These are phyloP conservation scores for Caenorhabditis uteleia DNA, from an alignment of 2,888 invertebrate species.

Conservation along the genomic window DNA sequence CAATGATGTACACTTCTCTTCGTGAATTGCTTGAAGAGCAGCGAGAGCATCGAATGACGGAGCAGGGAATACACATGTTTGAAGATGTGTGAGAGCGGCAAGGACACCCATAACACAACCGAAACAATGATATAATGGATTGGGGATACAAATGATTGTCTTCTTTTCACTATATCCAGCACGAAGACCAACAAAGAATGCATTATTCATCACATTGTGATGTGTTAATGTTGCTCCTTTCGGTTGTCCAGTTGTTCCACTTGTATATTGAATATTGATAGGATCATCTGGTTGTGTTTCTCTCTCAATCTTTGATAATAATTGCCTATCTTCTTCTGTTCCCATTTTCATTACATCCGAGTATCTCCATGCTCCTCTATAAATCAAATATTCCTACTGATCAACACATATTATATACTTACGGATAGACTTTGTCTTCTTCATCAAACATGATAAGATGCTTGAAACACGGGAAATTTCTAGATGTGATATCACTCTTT, in stretches of 20 bases:
- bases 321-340: conserved; percentile 67
- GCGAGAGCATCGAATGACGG: conserved; percentile 75
- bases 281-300: conserved; percentile 75
- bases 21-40: conserved; percentile 76
- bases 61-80: conserved; percentile 71
- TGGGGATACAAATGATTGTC: conserved; percentile 64
- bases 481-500: conserved; percentile 49
- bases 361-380: conserved; percentile 72
- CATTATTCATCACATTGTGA: conserved; percentile 81
- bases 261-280: conserved; percentile 76
- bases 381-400: background rate
- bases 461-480: conserved; percentile 70
- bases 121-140: conserved; percentile 77
- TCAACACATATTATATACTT: conserved; percentile 16
- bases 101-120: conserved; percentile 78
- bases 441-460: conserved; percentile 75
- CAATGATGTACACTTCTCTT: conserved; percentile 76
- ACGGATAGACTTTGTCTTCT: conserved; percentile 59
- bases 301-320: conserved; percentile 72
- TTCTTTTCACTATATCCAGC: conserved; percentile 70
- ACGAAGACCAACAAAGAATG: conserved; percentile 75
- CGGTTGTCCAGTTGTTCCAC: conserved; percentile 82
- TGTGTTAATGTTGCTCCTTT: conserved; percentile 79
- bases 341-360: conserved; percentile 72
- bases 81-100: conserved; percentile 73